Base-by-base conservation (phyloP, 1,140 invertebrate species). In the Harlomillsia oculata region DNA sequence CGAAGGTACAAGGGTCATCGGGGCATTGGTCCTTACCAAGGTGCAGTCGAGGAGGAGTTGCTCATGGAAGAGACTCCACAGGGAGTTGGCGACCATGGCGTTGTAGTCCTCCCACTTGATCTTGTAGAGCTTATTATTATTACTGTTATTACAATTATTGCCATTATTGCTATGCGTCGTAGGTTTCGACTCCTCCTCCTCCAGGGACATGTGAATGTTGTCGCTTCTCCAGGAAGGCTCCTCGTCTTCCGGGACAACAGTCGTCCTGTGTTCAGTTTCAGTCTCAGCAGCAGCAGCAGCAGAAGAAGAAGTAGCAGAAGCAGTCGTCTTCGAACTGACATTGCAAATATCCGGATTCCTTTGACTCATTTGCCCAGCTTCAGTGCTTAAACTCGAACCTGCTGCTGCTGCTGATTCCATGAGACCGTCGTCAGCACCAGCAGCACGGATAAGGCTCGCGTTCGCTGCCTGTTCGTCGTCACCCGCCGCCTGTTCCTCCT, bases 31-130 rank as follows among this genome's bases (percentile, higher is more conserved):
- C 16, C 50, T 62, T 62, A 65, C 64, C 41, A 65, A 55, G 28
- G 64, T 65, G 50, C 64, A 65, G 54, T 65, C 64, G 32, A 59
- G 54, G 21, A 65, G 58, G 21, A 51, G 43, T 44, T 65, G 60
- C 39, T 65, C 60, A 23, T 49, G 51, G 26, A 65, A 48, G 13
- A 65, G 51, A 37, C 57, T 34, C 64, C 64, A 65, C 11, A 65
- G 54, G 16, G 56, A 60, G 37, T 65, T 60, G 21, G 62, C 48
- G 40, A 65, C 64, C 26, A 62, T 53, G 6, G 54, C n/a, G 21
- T 51, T 37, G 55, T 57, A 65, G 43, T 65, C 64, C 51, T 62
- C 64, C 64, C 64, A 60, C 5, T 43, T 21, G 3, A 61, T 11
- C 26, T 45, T 55, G 25, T 37, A 55, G 16, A 29, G 32, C 8